Evolutionary conservation across 2,113 vertebrate species (phyloP), one percentile per base, ranked within the genome.

Genomic region (Thalassarche chlororhynchos): DNA sequence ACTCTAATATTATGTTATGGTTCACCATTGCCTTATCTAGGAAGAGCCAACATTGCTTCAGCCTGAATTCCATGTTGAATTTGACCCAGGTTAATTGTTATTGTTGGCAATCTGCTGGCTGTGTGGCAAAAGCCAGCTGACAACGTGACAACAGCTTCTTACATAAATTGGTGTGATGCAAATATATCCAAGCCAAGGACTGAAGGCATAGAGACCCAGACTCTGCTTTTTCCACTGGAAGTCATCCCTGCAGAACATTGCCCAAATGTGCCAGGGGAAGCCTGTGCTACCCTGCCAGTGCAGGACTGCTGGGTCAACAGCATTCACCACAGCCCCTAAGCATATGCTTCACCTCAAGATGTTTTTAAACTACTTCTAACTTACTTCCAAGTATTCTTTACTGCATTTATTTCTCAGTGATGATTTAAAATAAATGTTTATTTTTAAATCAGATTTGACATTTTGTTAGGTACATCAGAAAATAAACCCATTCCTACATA

Each of bases 401-500:
- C 24, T 52, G 76, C 38, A 60, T 74, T 76, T 89, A 83, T 89
- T 89, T 87, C 62, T 87, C 82, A 71, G 60, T 31, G 64, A 84
- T 60, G 29, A 80, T 38, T 93, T 89, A 23, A 60, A 90, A 62
- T 47, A 82, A 87, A 86, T 78, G 47, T 57, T 95, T 29, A 82
- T 87, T 94, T 92, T 69, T 69, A 96, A 85, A 80, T 84, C 79
- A 78, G 76, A 86, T 87, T 54, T 83, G 85, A 91, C 79, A 78
- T 95, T 93, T 89, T 72, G 58, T 68, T 89, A 91, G 78, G 64
- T 86, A 91, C 70, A 81, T 40, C 78, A 74, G 69, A 96, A 93
- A 92, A 96, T 54, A 91, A 94, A 91, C 20, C 40, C 62, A 79
- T 91, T 88, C 57, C 68, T 68, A 86, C 55, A 69, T 79, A 92